Conservation (phyloP, 1,140 invertebrate genomes). For the Drosophila willistoni region DNA sequence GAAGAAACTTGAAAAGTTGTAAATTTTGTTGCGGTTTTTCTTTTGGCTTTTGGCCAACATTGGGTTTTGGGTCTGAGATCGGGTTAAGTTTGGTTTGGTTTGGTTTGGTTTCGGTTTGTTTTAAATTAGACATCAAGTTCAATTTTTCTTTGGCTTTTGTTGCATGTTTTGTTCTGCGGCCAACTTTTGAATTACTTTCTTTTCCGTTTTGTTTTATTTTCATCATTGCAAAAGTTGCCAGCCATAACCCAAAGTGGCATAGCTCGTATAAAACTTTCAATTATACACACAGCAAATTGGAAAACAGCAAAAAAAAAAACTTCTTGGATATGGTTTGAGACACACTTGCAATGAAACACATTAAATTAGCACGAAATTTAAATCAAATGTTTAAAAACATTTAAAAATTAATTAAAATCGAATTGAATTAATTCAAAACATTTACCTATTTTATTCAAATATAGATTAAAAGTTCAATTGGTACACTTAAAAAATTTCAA, state of each 20-base stretch:
- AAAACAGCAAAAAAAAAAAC: background rate
- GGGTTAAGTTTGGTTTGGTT: slow-evolving; percentile 31
- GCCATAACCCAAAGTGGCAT: slow-evolving; percentile 37
- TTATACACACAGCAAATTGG: slow-evolving; percentile 38
- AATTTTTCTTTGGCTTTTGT: slow-evolving; percentile 65
- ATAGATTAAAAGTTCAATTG: background rate
- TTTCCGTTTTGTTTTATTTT: slow-evolving; percentile 43
- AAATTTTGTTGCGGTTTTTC: slow-evolving; percentile 73
- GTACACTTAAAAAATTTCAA: background rate
- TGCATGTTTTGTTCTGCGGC: slow-evolving; percentile 63
- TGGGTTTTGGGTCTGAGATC: slow-evolving; percentile 26
- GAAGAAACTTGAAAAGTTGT: slow-evolving; percentile 62
- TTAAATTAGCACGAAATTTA: too few species aligned
- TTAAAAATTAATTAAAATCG: too few species aligned
- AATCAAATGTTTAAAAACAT: too few species aligned
- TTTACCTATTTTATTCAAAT: too few species aligned
- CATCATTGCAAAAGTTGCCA: slow-evolving; percentile 30
- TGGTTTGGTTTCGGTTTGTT: slow-evolving; percentile 56
- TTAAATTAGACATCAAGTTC: slow-evolving; percentile 75
- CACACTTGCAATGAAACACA: background rate
- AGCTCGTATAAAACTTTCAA: slow-evolving; percentile 24
- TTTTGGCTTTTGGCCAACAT: slow-evolving; percentile 54
- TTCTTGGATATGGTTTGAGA: background rate
- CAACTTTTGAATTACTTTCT: slow-evolving; percentile 71
- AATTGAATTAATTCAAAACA: too few species aligned